These are phyloP conservation scores for Stenurella melanura DNA, from an alignment of 2,888 invertebrate genomes.

Conservation along the genomic window DNA sequence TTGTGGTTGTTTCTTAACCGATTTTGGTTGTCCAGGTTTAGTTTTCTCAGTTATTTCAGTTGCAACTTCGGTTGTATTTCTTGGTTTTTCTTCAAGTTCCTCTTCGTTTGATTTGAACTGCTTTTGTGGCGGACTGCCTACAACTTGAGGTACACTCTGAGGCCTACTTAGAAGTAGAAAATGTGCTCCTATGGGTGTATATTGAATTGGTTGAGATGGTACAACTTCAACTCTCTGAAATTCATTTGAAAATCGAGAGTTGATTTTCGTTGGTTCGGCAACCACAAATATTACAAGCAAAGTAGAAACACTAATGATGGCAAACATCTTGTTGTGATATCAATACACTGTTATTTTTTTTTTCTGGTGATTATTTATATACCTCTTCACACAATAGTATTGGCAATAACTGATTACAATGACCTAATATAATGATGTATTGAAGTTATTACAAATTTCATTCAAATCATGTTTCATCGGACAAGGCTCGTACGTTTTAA, in stretches of 20 bases:
- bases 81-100: background rate
- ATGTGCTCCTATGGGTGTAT: background rate
- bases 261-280: conserved; percentile 26
- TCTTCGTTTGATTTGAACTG: background rate
- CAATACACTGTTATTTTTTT: background rate
- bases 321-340: conserved; percentile 25
- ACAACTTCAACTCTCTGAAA: conserved; percentile 10
- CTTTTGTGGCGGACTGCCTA: background rate
- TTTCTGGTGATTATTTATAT: conserved; percentile 6
- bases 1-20: conserved; percentile 43
- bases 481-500: conserved; percentile 28
- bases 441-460: conserved; percentile 16
- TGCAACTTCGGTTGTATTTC: background rate
- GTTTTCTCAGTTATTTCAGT: conserved; percentile 45
- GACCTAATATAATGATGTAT: conserved; percentile 19
- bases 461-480: conserved; percentile 26
- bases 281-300: conserved; percentile 5
- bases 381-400: background rate
- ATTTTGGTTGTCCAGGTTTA: conserved; percentile 40
- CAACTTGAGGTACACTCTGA: conserved; percentile 13
- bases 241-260: conserved; percentile 32
- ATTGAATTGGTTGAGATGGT: background rate
- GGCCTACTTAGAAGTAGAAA: conserved; percentile 14
- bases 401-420: conserved; percentile 2
- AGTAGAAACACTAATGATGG: conserved; percentile 1